A percentile compares a stretch with the other conserved stretches of the same genome.
These are phyloP conservation scores for Metallyticus violacea DNA, from an alignment of 2,888 invertebrate species.

Conservation along the genomic window DNA sequence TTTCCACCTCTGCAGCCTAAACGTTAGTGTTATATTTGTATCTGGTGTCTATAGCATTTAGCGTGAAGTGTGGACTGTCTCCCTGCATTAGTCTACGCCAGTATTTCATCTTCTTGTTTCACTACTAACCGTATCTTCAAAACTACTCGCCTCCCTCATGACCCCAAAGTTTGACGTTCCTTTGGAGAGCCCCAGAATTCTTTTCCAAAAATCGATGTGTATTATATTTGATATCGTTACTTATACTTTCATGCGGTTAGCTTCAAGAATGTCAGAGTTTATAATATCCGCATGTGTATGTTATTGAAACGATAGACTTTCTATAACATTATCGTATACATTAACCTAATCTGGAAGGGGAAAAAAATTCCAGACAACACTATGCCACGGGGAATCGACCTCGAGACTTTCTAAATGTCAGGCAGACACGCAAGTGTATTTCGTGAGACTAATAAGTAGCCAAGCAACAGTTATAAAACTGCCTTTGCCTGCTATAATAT, in stretches of 20 bases:
- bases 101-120: too few species aligned
- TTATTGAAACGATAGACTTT: not conserved
- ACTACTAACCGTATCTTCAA: too few species aligned
- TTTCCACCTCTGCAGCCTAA: too few species aligned
- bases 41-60: too few species aligned
- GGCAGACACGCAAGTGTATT: not conserved
- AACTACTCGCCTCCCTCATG: too few species aligned
- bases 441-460: not conserved
- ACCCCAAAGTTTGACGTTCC: too few species aligned
- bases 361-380: not conserved
- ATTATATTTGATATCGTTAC: not conserved
- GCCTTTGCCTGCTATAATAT: not conserved
- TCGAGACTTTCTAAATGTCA: not conserved
- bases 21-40: too few species aligned
- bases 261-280: not conserved
- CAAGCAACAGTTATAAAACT: not conserved
- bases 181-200: too few species aligned
- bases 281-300: not conserved
- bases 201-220: too few species aligned
- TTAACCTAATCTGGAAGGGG: not conserved
- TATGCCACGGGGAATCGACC: not conserved
- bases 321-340: not conserved
- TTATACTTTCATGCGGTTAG: not conserved
- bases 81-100: too few species aligned
- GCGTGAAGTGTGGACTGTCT: too few species aligned